Evolutionary conservation across 2,797 vertebrate genomes (phyloP).

Genomic region (Mus spretus): DNA sequence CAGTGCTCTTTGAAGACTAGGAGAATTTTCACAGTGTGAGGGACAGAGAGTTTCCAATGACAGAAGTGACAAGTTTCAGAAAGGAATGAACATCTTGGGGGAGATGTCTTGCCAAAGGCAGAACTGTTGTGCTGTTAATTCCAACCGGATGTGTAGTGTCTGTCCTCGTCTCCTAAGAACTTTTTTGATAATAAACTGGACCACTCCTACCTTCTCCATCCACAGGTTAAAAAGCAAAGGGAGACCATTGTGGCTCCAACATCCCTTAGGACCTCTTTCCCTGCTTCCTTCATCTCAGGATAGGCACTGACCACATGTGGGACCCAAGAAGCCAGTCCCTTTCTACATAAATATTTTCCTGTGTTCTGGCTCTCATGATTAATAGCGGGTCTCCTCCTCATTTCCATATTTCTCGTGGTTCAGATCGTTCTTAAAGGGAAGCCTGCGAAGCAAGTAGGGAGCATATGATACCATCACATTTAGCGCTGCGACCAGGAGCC

Average conservation of each 20-base stretch:
- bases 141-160: neutral
- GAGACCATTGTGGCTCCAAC: neutral
- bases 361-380: neutral
- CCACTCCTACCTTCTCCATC: neutral
- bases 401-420: constrained; percentile 1
- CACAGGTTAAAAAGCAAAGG: neutral
- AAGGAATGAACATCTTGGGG: neutral
- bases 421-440: constrained; percentile 44
- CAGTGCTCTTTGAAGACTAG: neutral
- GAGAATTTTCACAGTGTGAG: neutral
- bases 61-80: constrained; percentile 5
- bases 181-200: neutral
- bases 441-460: neutral
- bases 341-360: neutral
- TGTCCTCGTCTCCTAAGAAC: neutral
- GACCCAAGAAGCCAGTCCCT: neutral
- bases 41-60: neutral
- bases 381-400: neutral
- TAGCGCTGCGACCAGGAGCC: constrained; percentile 55
- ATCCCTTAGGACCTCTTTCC: neutral
- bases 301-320: neutral
- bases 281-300: neutral
- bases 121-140: neutral
- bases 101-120: neutral
- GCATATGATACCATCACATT: constrained; percentile 35